These are phyloP conservation scores for Gymnoscopelus braueri DNA, from an alignment of 2,797 vertebrate species.

Conservation along the genomic window DNA sequence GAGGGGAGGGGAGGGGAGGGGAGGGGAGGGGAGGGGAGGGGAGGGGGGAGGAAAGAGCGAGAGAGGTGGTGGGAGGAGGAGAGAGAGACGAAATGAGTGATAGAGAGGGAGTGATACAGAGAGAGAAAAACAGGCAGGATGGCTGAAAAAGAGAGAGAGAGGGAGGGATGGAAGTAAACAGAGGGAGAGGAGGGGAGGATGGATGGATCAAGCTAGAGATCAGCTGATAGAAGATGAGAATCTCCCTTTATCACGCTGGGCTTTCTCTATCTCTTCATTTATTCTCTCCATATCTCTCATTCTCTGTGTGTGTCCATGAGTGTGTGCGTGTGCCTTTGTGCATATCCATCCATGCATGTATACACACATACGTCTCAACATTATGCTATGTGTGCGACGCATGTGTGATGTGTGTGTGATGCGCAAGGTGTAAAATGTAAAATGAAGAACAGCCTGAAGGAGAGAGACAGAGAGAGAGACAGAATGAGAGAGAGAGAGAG, in stretches of 20 bases:
- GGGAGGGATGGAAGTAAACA: constrained; percentile 17
- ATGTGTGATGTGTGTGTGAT: background rate
- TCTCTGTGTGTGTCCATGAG: background rate
- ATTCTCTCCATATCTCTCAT: constrained; percentile 22
- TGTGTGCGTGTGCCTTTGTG: constrained; percentile 62
- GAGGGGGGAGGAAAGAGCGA: constrained; percentile 23
- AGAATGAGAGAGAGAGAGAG: no score
- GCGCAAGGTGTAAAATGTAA: no score
- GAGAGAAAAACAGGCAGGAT: constrained; percentile 23
- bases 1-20: background rate
- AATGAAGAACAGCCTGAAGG: no score
- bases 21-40: background rate
- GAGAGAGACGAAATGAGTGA: background rate
- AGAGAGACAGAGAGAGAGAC: no score
- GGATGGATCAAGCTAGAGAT: constrained; percentile 47
- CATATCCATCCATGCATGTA: constrained; percentile 29
- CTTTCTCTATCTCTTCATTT: constrained; percentile 66
- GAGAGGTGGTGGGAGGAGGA: background rate
- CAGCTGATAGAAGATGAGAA: constrained; percentile 79
- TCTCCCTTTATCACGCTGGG: constrained; percentile 76
- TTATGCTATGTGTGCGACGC: background rate
- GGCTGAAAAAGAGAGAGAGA: constrained; percentile 18
- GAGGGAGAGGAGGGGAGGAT: constrained; percentile 18
- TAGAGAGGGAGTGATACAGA: background rate
- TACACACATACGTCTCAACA: no score